Conservation (phyloP, 1,140 invertebrate genomes). For the Macrobrachium rosenbergii region DNA sequence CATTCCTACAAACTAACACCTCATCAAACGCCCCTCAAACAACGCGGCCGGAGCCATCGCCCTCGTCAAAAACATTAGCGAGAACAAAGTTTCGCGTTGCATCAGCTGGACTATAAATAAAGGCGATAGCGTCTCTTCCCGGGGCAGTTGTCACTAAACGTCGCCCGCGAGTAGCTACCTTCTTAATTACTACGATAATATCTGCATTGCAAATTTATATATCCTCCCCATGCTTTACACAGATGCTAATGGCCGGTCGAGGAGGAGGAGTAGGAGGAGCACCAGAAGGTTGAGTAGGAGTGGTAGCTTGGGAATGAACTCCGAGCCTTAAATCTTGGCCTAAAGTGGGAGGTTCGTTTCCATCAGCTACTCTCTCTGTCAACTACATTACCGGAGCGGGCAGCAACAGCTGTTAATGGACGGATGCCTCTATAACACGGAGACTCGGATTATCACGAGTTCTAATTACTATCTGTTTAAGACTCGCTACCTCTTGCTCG, state of each 20-base stretch:
- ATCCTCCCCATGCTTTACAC: conserved; percentile 57
- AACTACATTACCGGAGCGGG: conserved; percentile 4
- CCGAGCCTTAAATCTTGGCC: conserved; percentile 49
- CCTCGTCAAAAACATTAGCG: conserved; percentile 45
- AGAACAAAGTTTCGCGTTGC: conserved; percentile 54
- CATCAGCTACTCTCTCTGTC: conserved; percentile 44
- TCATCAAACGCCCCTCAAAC: conserved; percentile 20
- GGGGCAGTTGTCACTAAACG: conserved; percentile 62
- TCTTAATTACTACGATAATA: conserved; percentile 62
- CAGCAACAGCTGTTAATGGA: too few relatives aligned
- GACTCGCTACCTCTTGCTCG: neutral
- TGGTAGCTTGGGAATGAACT: too few relatives aligned
- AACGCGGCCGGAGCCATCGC: conserved; percentile 15
- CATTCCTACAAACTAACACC: conserved; percentile 23
- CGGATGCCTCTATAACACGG: too few relatives aligned
- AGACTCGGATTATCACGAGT: too few relatives aligned
- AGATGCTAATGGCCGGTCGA: conserved; percentile 52
- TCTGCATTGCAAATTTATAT: conserved; percentile 64
- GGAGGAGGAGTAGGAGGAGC: conserved; percentile 40
- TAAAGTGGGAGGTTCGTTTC: conserved; percentile 57
- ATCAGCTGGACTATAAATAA: conserved; percentile 53
- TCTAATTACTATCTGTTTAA: neutral
- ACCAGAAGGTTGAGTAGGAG: too few relatives aligned
- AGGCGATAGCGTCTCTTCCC: conserved; percentile 54
- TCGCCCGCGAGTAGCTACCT: conserved; percentile 59